Evolutionary conservation across 2,888 invertebrate genomes (phyloP).

Genomic region (Drymonia ruficornis): DNA sequence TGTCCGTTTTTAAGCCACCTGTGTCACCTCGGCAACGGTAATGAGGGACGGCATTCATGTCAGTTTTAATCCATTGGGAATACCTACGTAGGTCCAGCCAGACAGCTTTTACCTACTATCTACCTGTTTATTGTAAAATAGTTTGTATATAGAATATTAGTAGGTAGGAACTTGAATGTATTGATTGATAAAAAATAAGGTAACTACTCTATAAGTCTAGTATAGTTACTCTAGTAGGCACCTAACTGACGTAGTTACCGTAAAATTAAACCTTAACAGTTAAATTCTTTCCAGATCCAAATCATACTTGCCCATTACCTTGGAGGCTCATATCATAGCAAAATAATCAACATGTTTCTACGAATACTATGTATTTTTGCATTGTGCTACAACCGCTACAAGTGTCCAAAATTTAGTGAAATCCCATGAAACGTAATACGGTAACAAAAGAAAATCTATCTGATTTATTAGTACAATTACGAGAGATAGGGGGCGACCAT

Average conservation of each 20-base stretch:
- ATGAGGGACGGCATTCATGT: not conserved
- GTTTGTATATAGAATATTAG: too few species aligned
- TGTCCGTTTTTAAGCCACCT: not conserved
- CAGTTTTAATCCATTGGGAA: not conserved
- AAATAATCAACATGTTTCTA: too few species aligned
- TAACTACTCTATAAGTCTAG: too few species aligned
- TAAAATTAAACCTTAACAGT: too few species aligned
- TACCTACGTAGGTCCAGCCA: not conserved
- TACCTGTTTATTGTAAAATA: too few species aligned
- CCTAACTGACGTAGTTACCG: too few species aligned
- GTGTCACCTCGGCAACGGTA: not conserved
- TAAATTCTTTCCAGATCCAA: too few species aligned
- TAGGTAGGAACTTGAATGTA: too few species aligned
- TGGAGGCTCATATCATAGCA: too few species aligned
- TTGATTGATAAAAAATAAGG: too few species aligned
- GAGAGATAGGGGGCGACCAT: constrained; percentile 61
- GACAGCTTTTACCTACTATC: not conserved
- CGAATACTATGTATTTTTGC: not conserved
- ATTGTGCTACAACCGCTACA: constrained; percentile 4
- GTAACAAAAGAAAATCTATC: constrained; percentile 67
- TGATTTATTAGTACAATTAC: constrained; percentile 77
- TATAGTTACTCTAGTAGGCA: too few species aligned
- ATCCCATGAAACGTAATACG: constrained; percentile 39
- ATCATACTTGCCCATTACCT: too few species aligned
- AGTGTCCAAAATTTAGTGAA: constrained; percentile 27